Evolutionary conservation across 2,797 vertebrate genomes (phyloP).

Genomic region (Sebastes umbrosus): DNA sequence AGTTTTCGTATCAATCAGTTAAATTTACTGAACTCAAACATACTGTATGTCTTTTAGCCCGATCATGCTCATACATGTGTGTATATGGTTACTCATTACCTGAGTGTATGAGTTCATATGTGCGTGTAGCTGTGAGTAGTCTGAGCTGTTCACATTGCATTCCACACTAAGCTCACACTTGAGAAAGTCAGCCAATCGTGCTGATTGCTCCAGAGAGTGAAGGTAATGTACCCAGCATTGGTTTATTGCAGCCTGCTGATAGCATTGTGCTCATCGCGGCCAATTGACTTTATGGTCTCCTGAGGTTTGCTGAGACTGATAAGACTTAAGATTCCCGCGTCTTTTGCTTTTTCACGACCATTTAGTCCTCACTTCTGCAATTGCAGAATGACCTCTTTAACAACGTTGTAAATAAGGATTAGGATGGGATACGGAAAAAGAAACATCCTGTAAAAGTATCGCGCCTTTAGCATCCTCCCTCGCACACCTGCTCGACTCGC

Average conservation of each 20-base stretch:
- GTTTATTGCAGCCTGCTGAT: conserved; percentile 61
- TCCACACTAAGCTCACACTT: conserved; percentile 59
- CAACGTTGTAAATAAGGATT: conserved; percentile 39
- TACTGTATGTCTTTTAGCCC: neutral
- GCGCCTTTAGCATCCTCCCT: neutral
- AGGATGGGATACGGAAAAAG: conserved; percentile 34
- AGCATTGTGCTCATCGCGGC: conserved; percentile 59
- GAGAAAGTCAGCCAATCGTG: conserved; percentile 53
- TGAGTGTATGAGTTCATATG: conserved; percentile 1
- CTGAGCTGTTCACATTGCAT: conserved; percentile 47
- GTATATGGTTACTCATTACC: neutral
- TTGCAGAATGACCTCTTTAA: conserved; percentile 24
- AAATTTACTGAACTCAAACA: neutral
- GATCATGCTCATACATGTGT: neutral
- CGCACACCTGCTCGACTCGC: conserved; percentile 8
- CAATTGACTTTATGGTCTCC: conserved; percentile 68
- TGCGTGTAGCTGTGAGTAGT: neutral
- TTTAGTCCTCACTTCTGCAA: conserved; percentile 2
- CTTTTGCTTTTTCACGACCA: conserved; percentile 44
- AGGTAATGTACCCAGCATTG: conserved; percentile 54
- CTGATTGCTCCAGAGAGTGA: conserved; percentile 59
- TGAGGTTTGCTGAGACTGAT: conserved; percentile 57
- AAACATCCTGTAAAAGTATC: conserved; percentile 38
- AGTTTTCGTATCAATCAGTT: neutral
- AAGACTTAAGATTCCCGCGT: conserved; percentile 50